phyloP scores from a whole-genome alignment of 2,888 invertebrate genomes.

The Hermaeophaga mercurialis region DNA sequence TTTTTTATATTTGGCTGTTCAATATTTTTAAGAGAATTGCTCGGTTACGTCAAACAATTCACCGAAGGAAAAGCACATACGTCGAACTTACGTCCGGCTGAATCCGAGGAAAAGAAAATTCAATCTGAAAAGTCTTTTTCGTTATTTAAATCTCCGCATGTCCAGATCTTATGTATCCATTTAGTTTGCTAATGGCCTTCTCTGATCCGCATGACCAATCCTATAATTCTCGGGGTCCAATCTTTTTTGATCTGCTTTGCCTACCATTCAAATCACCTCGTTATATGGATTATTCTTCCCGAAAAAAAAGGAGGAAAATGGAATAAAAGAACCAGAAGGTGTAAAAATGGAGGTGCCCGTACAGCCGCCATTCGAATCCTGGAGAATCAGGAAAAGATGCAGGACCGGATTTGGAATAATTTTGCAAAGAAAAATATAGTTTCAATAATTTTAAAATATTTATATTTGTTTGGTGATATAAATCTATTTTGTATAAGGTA shows the following conservation, averaged over 20 bases:
- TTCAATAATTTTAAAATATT: too few species aligned
- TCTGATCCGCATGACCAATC: constrained; percentile 28
- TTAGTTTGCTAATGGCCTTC: constrained; percentile 25
- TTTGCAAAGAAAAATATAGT: too few species aligned
- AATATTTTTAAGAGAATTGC: too few species aligned
- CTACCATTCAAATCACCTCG: constrained; percentile 14
- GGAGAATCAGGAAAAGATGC: constrained; percentile 8
- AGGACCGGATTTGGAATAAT: background rate
- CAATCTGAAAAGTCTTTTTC: constrained; percentile 1
- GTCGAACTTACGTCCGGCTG: background rate
- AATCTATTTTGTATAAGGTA: too few species aligned
- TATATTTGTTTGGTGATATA: too few species aligned
- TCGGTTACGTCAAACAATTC: too few species aligned
- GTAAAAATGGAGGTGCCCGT: constrained; percentile 7
- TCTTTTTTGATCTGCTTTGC: constrained; percentile 20
- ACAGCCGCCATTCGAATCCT: background rate
- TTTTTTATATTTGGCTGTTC: too few species aligned
- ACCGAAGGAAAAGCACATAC: background rate
- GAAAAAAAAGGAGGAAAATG: background rate
- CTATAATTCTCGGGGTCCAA: constrained; percentile 21
- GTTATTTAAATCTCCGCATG: constrained; percentile 24
- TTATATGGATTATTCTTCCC: constrained; percentile 16
- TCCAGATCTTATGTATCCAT: constrained; percentile 14
- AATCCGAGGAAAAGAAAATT: background rate
- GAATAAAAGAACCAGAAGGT: constrained; percentile 5